Evolutionary conservation across 1,140 invertebrate species (phyloP).

Genomic region (Grapholita molesta): DNA sequence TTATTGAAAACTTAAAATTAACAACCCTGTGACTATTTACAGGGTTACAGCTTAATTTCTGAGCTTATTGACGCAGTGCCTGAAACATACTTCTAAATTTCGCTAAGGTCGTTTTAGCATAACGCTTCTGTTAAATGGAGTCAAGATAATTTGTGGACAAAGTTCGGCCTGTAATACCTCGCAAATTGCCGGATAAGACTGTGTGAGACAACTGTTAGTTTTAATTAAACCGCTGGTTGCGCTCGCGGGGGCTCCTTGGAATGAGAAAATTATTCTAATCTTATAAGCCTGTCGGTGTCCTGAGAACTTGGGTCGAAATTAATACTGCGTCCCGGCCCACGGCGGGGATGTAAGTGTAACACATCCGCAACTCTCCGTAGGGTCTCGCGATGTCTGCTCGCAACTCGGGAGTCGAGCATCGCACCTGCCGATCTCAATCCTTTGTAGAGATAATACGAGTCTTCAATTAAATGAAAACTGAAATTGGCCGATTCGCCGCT

Average conservation of each 20-base stretch:
- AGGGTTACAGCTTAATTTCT: conserved; percentile 54
- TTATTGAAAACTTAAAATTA: conserved; percentile 53
- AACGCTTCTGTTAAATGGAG: conserved; percentile 74
- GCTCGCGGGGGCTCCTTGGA: conserved; percentile 65
- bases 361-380: conserved; percentile 30
- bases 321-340: conserved; percentile 53
- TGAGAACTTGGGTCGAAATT: conserved; percentile 56
- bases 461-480: conserved; percentile 64
- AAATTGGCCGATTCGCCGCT: conserved; percentile 44
- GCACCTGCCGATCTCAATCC: conserved; percentile 28
- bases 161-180: conserved; percentile 74
- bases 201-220: conserved; percentile 77
- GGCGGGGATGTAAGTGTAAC: conserved; percentile 24
- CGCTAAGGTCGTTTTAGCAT: conserved; percentile 70
- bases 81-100: conserved; percentile 67
- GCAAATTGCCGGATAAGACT: conserved; percentile 76
- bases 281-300: conserved; percentile 70
- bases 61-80: conserved; percentile 53
- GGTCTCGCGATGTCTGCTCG: background rate
- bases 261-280: conserved; percentile 76
- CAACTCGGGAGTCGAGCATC: background rate
- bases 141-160: conserved; percentile 75
- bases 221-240: conserved; percentile 75
- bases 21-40: conserved; percentile 40
- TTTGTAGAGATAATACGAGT: conserved; percentile 33